A percentile compares a stretch with the other conserved stretches of the same genome.
phyloP scores from a whole-genome alignment of 2,888 invertebrate species.

The Ypsolopha scabrella region DNA sequence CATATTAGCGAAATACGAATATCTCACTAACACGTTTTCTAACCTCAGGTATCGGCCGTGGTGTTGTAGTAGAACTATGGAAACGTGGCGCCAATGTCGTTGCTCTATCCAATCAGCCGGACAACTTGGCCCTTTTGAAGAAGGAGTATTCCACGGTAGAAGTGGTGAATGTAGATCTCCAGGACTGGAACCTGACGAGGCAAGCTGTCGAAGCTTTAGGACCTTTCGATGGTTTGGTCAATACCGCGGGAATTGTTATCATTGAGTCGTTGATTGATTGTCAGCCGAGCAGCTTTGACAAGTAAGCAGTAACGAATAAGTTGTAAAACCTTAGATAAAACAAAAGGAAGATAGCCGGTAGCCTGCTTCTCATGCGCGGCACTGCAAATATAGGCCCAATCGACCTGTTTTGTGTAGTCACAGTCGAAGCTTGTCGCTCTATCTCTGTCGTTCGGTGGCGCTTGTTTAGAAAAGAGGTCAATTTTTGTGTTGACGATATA shows the following conservation, averaged over 20 bases:
- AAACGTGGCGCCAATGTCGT: slow-evolving; percentile 78
- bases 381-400: too few relatives aligned
- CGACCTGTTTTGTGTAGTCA: too few relatives aligned
- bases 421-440: too few relatives aligned
- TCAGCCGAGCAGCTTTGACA: slow-evolving; percentile 77
- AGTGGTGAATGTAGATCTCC: slow-evolving; percentile 75
- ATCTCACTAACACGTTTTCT: slow-evolving; percentile 12
- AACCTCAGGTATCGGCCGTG: slow-evolving; percentile 76
- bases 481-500: too few relatives aligned
- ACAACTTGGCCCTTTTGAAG: slow-evolving; percentile 74
- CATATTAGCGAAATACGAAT: too few relatives aligned
- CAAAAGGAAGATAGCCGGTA: too few relatives aligned
- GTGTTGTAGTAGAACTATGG: slow-evolving; percentile 74
- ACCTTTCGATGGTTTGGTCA: slow-evolving; percentile 84
- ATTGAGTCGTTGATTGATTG: slow-evolving; percentile 78
- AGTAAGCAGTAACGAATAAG: slow-evolving; percentile 45
- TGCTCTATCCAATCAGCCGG: slow-evolving; percentile 77
- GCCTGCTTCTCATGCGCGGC: too few relatives aligned
- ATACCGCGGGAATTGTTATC: slow-evolving; percentile 84
- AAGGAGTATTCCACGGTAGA: slow-evolving; percentile 71
- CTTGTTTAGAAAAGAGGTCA: too few relatives aligned
- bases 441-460: too few relatives aligned
- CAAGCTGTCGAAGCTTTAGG: slow-evolving; percentile 65
- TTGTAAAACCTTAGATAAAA: too few relatives aligned
- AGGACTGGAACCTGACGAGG: slow-evolving; percentile 79